Base-by-base conservation (phyloP, 2,888 invertebrate species). In the Gymnosoma rotundatum region DNA sequence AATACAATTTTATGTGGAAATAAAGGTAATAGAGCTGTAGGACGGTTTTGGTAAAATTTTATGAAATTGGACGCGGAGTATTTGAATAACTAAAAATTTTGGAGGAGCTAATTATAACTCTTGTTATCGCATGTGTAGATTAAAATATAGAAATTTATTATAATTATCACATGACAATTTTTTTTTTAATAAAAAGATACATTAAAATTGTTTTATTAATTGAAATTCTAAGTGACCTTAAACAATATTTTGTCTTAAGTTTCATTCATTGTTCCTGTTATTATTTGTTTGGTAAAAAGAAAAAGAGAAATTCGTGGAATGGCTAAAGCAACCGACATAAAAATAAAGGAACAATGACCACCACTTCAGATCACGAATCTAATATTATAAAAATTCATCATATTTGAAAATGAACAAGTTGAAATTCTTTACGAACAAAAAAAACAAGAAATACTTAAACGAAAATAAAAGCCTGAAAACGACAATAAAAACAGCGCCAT, bases 301-400 rank as follows among this genome's bases (percentile, higher is more conserved):
- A 42, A 48, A 14, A 2, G 14, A 12, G 6, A 6, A 48, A 48
- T 48, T 48, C 45, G n/a, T n/a, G 45, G 45, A 48, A 48, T 48
- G 14, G 9, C 16, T 16, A 14, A 48, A 48, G 32, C 42, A 32
- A 45, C 25, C 12, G 64, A 74, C 42, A 54, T 7, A 36, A 45
- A 48, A 36, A 4, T n/a, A 20, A 56, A 78, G 18, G 48, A 42
- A 64, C 54, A 64, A 48, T 78, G 78, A 58, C 45, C 64, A 64
- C 10, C 48, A 42, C 0, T 48, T 9, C n/a, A 21, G 56, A 54
- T 21, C 36, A 63, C 32, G n/a, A 38, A 50, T 66, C 72, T 78
- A 64, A 78, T 72, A 58, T 50, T 58, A 58, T 36, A 32, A 25
- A 64, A 78, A 74, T 74, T 83, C 83, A 64, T 58, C 54, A 74